These are phyloP conservation scores for Megaceryle maxima DNA, from an alignment of 2,113 vertebrate genomes.

Conservation along the genomic window DNA sequence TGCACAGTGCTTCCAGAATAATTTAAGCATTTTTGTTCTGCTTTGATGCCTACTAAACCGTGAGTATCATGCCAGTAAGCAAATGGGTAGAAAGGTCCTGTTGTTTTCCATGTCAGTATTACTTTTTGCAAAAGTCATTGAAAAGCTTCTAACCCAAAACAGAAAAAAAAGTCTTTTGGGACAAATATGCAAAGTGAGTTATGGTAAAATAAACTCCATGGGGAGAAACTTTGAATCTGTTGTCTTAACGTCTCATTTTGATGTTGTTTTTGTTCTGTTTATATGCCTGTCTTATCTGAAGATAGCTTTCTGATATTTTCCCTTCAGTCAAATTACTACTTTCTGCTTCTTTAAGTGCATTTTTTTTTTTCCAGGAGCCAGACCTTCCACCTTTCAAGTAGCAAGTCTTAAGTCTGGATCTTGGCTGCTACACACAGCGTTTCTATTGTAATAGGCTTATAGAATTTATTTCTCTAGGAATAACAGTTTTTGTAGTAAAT, in stretches of 20 bases:
- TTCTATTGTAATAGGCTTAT: neutral
- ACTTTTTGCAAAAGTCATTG: neutral
- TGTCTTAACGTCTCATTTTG: neutral
- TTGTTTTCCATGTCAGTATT: neutral
- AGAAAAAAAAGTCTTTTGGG: neutral
- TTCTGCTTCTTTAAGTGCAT: neutral
- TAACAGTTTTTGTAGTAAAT: neutral
- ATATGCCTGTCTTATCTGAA: neutral
- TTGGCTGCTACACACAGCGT: neutral
- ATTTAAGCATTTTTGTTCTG: neutral
- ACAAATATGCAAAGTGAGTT: neutral
- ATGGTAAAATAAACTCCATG: neutral
- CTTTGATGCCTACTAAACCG: neutral
- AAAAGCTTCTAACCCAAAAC: neutral
- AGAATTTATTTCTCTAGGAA: neutral
- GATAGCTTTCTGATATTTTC: neutral
- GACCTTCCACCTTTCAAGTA: neutral
- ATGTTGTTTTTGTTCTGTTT: neutral
- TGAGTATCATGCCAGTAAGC: neutral
- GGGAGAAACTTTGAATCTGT: neutral
- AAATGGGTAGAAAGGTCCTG: neutral
- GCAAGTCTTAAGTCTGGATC: neutral
- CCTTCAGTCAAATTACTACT: neutral
- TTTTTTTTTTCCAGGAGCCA: neutral
- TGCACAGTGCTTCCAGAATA: neutral